Percentiles rank a stretch among this genome's conserved stretches.
phyloP scores from a whole-genome alignment of 1,140 invertebrate species.

The Phymastichus coffea region DNA sequence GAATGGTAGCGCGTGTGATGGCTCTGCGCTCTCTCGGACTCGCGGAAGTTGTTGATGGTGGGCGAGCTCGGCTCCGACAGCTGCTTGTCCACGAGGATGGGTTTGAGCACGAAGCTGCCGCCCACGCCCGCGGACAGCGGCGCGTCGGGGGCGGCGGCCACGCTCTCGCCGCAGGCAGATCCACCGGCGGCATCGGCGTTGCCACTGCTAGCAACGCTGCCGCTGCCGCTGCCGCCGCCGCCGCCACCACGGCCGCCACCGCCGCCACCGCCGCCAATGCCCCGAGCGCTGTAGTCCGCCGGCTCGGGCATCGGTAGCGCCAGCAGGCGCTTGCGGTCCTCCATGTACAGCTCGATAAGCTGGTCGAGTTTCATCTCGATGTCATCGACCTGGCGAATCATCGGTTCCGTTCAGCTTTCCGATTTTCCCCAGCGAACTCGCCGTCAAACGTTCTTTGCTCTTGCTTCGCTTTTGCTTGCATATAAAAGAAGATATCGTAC shows the following conservation, averaged over 20 bases:
- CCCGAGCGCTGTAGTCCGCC: constrained; percentile 13
- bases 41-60: constrained; percentile 57
- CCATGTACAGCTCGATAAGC: constrained; percentile 89
- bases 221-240: constrained; percentile 23
- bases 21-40: constrained; percentile 36
- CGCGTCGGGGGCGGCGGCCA: constrained; percentile 34
- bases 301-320: constrained; percentile 53
- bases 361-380: constrained; percentile 92
- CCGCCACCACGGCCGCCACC: constrained; percentile 32
- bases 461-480: not conserved
- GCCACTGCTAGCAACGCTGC: constrained; percentile 31
- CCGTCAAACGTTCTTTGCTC: not conserved
- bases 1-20: not conserved
- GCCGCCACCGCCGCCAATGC: constrained; percentile 31
- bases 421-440: not conserved
- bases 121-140: constrained; percentile 33
- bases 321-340: constrained; percentile 74
- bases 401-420: not conserved
- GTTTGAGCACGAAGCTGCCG: constrained; percentile 53
- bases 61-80: constrained; percentile 79
- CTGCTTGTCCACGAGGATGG: constrained; percentile 72
- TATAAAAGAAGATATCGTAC: not conserved
- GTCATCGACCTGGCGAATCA: constrained; percentile 77
- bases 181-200: constrained; percentile 33
- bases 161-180: too few species aligned